Evolutionary conservation across 2,888 invertebrate species (phyloP).

Genomic region (Corythucha ciliata): DNA sequence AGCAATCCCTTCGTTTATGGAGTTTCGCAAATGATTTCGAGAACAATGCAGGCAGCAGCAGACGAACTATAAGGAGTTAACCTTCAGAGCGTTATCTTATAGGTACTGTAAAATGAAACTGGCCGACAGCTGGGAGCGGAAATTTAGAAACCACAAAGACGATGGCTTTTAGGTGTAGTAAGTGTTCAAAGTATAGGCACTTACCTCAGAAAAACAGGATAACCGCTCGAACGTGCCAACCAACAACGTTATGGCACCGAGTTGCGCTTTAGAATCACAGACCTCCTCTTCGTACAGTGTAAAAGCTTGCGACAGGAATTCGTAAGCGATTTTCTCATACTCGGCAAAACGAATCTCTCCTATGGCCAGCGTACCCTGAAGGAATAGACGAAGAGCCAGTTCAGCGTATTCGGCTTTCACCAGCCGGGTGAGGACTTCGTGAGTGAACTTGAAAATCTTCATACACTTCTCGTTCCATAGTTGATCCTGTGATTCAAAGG

Average conservation of each 20-base stretch:
- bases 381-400: slow-evolving; percentile 81
- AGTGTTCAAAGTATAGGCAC: too few relatives aligned
- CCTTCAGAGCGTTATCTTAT: too few relatives aligned
- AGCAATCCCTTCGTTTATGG: too few relatives aligned
- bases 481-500: slow-evolving; percentile 56
- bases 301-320: slow-evolving; percentile 94
- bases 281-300: slow-evolving; percentile 97
- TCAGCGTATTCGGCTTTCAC: slow-evolving; percentile 94
- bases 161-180: too few relatives aligned
- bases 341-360: slow-evolving; percentile 88
- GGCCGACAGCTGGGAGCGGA: too few relatives aligned
- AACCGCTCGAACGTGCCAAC: slow-evolving; percentile 93
- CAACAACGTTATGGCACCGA: slow-evolving; percentile 90
- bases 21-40: too few relatives aligned
- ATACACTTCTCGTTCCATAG: slow-evolving; percentile 98
- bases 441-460: slow-evolving; percentile 97
- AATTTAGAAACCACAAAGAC: too few relatives aligned
- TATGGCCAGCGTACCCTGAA: slow-evolving; percentile 90
- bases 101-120: too few relatives aligned
- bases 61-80: too few relatives aligned
- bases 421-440: slow-evolving; percentile 85
- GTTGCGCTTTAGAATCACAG: slow-evolving; percentile 91
- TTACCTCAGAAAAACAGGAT: slow-evolving; percentile 68
- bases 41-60: too few relatives aligned
- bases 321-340: slow-evolving; percentile 95